Evolutionary conservation across 2,797 vertebrate genomes (phyloP), one percentile per base, ranked within the genome.

Genomic region (Chelmon rostratus): DNA sequence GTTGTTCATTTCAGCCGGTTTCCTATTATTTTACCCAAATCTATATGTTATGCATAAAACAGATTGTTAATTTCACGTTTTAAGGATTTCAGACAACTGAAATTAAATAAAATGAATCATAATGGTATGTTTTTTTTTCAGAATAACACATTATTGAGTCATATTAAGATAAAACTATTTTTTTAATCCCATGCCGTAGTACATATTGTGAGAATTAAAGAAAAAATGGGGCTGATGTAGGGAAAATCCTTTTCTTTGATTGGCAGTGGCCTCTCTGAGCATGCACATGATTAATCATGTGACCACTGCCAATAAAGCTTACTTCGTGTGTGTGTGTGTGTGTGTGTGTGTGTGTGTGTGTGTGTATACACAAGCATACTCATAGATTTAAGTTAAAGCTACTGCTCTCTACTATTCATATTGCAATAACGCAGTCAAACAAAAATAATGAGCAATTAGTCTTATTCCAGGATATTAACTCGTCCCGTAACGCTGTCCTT

Each of bases 371-470:
- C 2, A 7, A 47, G 28, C 35, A 42, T 9, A 67, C 47, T 49
- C 54, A 23, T 10, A 42, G 15, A 69, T 21, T 31, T 71, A 12
- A 37, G 28, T 65, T 64, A 19, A 63, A 67, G 66, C 25, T 42
- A 15, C 6, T 50, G 28, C 64, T 53, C 35, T 49, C 44, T 21
- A 7, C 46, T 63, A 42, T 23, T 82, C 21, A 62, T 52, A 64
- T 64, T 71, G 8, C 38, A 74, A 49, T 75, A 75, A 62, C 62
- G 52, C 42, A 81, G 28, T 66, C 67, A 76, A 54, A 82, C 54
- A 28, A 69, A 82, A 83, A 73, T 77, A 79, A 83, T 47, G 37
- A 38, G 49, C 52, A 61, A 76, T 82, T 65, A 64, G 21, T 82
- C 50, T 67, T 63, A 59, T 65, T 82, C 61, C 33, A 78, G 54